Conservation (phyloP, 1,140 invertebrate species). For the Oncopodura yosiiana region DNA sequence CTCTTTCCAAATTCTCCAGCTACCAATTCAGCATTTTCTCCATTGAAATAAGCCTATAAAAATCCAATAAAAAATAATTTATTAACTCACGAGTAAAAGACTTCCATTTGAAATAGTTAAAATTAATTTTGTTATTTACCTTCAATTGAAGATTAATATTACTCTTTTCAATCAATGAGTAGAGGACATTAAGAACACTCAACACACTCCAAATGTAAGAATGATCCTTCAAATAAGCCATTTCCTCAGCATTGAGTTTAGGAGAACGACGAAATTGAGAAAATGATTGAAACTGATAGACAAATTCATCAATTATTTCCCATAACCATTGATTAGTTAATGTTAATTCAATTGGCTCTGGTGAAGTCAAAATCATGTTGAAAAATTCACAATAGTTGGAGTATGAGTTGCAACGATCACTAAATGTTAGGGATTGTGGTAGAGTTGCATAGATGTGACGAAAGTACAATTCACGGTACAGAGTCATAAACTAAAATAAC, state of each 20-base stretch:
- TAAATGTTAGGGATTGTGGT: constrained; percentile 71
- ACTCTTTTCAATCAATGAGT: constrained; percentile 95
- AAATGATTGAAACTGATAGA: constrained; percentile 91
- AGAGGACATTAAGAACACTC: constrained; percentile 93
- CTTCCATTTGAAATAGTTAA: not conserved
- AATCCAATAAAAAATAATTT: constrained; percentile 3
- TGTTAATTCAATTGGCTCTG: constrained; percentile 80
- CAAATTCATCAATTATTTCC: constrained; percentile 98
- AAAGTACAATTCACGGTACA: constrained; percentile 97
- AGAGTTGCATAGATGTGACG: constrained; percentile 91
- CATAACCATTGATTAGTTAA: constrained; percentile 98
- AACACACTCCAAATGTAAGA: constrained; percentile 97
- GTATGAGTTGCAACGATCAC: constrained; percentile 90
- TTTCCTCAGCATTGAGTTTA: constrained; percentile 54
- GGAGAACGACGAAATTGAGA: constrained; percentile 63
- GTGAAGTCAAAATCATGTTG: constrained; percentile 85
- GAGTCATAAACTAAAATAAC: constrained; percentile 60
- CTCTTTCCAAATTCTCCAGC: constrained; percentile 94
- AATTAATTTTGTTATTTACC: constrained; percentile 43
- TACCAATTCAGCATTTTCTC: constrained; percentile 88
- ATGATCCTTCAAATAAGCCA: constrained; percentile 61
- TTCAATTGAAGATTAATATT: constrained; percentile 97
- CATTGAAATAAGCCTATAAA: constrained; percentile 57
- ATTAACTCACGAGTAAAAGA: not conserved
- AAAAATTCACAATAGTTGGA: constrained; percentile 98